Conservation (phyloP, 2,888 invertebrate species). For the Caenorhabditis afra region DNA sequence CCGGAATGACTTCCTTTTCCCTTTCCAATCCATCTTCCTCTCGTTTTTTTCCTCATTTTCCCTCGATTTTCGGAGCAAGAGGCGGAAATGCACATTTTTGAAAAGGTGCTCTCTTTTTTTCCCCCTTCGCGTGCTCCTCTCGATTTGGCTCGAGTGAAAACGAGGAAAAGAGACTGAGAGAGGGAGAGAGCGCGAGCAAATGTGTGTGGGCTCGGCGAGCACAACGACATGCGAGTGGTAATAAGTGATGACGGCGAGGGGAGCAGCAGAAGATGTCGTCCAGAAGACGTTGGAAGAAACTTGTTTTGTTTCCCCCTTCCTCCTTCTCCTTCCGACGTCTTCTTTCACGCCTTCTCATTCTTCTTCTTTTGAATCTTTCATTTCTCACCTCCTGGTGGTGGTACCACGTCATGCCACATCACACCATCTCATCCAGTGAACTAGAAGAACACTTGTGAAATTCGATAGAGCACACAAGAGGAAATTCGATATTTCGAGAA, state of each 20-base stretch:
- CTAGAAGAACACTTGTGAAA: conserved; percentile 51
- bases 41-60: conserved; percentile 11
- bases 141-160: too few species aligned
- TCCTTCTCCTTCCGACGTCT: too few species aligned
- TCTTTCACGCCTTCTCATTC: neutral
- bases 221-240: conserved; percentile 36
- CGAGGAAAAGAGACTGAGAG: too few species aligned
- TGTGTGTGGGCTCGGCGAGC: too few species aligned
- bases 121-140: neutral
- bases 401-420: conserved; percentile 23
- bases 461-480: conserved; percentile 2
- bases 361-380: too few species aligned
- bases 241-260: conserved; percentile 38
- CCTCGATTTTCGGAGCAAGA: conserved; percentile 10
- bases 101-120: conserved; percentile 33
- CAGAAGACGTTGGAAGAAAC: conserved; percentile 10
- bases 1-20: conserved; percentile 2
- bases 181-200: too few species aligned
- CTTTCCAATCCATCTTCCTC: conserved; percentile 10
- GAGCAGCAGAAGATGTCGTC: neutral
- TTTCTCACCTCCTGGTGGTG: too few species aligned
- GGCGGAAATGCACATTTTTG: conserved; percentile 35
- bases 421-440: too few species aligned
- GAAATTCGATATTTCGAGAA: conserved; percentile 48
- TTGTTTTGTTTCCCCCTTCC: conserved; percentile 6